Base-by-base conservation (phyloP, 2,888 invertebrate genomes). In the Eumerus sabulonum region DNA sequence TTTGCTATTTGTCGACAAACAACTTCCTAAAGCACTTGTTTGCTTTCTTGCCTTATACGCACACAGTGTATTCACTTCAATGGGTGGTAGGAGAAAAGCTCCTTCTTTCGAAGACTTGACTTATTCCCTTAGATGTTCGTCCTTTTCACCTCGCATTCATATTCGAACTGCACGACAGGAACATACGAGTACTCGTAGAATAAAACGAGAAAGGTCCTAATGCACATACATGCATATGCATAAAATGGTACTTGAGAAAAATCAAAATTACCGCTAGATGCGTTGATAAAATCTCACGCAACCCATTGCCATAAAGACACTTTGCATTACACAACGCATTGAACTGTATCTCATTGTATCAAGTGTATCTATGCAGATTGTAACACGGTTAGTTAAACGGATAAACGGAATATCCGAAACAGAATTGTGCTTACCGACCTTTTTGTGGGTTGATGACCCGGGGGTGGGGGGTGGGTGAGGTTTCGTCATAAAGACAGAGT, bases 11-110 rank as follows among this genome's bases (percentile, higher is more conserved):
- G 74, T 79, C 79, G 79, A 68, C 79, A 70, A 74, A 79, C 79
- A 79, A 79, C 74, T 79, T 79, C 79, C 74, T 70, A 74, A 74
- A 79, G 74, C 79, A 79, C 79, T 79, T 79, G 79, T 79, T 79
- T 79, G 79, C 79, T 79, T 79, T 79, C 27, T 27, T 27, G 7
- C 27, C 27, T 74, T 68, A 62, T 74, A 60, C 64, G 68, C 35
- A 48, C 56, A 53, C 45, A 51, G 57, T 27, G 27, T 50, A 44
- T 16, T 12, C 42, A 42, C 27, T 42, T 9, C 12, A 3, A 40
- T 1, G 38, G 53, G 19, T 82, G 83, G 54, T 62, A 36, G 18
- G 27, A 56, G 45, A 50, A 11, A 62, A 62, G 44, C 40, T 9
- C 11, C 40, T 11, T 40, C 11, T n/a, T 50, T 16, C 19, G 47